These are phyloP conservation scores for Plestiodon gilberti DNA, from an alignment of 2,113 vertebrate genomes.

Conservation along the genomic window DNA sequence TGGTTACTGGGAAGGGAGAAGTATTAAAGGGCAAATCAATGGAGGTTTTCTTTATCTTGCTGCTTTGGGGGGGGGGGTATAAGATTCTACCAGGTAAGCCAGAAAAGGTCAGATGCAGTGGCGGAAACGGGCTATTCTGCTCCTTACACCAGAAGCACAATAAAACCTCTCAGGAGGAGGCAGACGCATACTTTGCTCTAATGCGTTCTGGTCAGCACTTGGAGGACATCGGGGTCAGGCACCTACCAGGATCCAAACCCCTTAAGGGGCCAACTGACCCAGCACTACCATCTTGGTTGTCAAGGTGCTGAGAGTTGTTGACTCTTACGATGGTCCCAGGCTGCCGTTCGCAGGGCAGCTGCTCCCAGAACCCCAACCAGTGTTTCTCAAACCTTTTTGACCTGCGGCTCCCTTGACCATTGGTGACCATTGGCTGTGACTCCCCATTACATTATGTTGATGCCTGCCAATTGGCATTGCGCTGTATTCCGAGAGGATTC, in stretches of 20 bases:
- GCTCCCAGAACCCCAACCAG: too few species aligned
- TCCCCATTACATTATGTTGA: too few species aligned
- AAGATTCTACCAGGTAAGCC: neutral
- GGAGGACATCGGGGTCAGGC: too few species aligned
- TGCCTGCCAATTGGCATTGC: too few species aligned
- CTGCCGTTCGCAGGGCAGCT: too few species aligned
- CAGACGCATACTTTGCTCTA: rapidly evolving
- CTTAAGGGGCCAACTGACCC: too few species aligned
- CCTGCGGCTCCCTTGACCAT: too few species aligned
- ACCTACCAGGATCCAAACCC: neutral
- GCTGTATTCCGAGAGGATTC: too few species aligned
- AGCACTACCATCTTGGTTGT: neutral
- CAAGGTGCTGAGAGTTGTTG: neutral
- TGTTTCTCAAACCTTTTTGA: too few species aligned
- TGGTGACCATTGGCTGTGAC: too few species aligned
- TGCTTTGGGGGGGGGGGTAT: neutral
- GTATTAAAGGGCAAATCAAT: neutral
- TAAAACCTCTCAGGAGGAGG: neutral
- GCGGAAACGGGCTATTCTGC: neutral
- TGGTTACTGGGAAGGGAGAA: neutral
- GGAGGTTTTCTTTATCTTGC: rapidly evolving
- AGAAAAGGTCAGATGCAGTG: neutral
- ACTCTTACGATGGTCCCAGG: too few species aligned
- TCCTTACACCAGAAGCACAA: too few species aligned
- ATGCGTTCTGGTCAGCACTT: neutral